Evolutionary conservation across 2,113 vertebrate species (phyloP).

Genomic region (Sinocyclocheilus rhinocerous): DNA sequence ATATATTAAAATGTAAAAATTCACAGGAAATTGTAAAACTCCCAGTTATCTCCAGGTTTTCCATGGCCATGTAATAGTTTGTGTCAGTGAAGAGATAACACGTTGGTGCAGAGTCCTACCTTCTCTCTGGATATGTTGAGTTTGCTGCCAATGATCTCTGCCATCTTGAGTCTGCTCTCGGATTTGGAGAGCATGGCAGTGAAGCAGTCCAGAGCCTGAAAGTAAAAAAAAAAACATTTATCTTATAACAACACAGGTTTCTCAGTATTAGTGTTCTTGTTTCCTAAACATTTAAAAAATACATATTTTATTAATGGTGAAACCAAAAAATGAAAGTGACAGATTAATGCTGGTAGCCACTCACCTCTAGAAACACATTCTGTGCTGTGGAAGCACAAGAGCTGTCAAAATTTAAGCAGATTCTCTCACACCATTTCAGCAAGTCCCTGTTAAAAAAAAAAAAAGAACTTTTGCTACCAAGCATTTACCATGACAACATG

Average conservation of each 20-base stretch:
- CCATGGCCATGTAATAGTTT: neutral
- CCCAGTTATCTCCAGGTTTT: no score
- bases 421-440: slow-evolving; percentile 94
- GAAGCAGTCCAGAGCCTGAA: slow-evolving; percentile 95
- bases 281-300: neutral
- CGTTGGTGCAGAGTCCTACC: slow-evolving; percentile 67
- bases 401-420: slow-evolving; percentile 84
- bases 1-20: neutral
- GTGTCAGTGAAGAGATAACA: neutral
- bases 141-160: slow-evolving; percentile 91
- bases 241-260: neutral
- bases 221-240: neutral
- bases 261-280: neutral
- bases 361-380: slow-evolving; percentile 93
- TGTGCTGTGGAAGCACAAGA: slow-evolving; percentile 80
- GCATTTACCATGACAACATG: neutral
- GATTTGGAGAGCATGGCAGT: slow-evolving; percentile 89
- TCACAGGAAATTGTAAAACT: neutral
- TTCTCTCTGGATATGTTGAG: slow-evolving; percentile 96
- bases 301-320: neutral
- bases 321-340: neutral
- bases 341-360: slow-evolving; percentile 29
- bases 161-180: slow-evolving; percentile 82
- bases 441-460: slow-evolving; percentile 81
- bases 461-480: neutral